Base-by-base conservation (phyloP, 2,888 invertebrate species). In the Cistogaster globosa region DNA sequence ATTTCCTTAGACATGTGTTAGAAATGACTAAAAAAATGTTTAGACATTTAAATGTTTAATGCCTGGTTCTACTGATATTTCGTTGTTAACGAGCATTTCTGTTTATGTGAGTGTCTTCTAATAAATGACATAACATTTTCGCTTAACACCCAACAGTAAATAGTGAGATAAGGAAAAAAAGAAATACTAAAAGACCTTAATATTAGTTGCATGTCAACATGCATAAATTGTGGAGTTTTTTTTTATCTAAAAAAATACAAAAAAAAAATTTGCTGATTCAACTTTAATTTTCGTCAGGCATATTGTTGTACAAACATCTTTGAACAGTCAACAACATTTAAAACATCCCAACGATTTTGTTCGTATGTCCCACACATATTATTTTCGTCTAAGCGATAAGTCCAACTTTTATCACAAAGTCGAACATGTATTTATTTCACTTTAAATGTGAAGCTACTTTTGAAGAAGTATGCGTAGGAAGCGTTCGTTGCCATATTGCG, bases 81-180 rank as follows among this genome's bases (percentile, higher is more conserved):
- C 57, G 11, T 38, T 76, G 16, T 38, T 20, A 38, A 53, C 36
- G 42, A 42, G 42, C 7, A 22, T 16, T 14, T 32, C 32, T 32
- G 32, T 60, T 38, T 74, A 51, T 62, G 38, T 38, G 62, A 60
- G n/a, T 74, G 45, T 72, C 74, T 81, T 53, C 22, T 74, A 51
- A 62, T 68, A 68, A 81, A 72, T 69, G 75, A 48, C 69, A 81
- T 68, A 81, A 81, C 69, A 76, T 76, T 75, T 75, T 75, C 75
- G 67, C 82, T 76, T 69, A 76, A 82, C 57, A 63, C 76, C 62
- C 69, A 76, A 63, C 69, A 69, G 32, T 42, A 80, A 62, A 74
- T 51, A 69, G 20, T 16, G 42, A 1, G n/a, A 60, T 7, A 42
- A 12, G 12, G 32, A 42, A 12, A 14, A 14, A 38, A 60, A 58